Conservation (phyloP, 2,797 vertebrate genomes). For the Gambelia wislizenii region DNA sequence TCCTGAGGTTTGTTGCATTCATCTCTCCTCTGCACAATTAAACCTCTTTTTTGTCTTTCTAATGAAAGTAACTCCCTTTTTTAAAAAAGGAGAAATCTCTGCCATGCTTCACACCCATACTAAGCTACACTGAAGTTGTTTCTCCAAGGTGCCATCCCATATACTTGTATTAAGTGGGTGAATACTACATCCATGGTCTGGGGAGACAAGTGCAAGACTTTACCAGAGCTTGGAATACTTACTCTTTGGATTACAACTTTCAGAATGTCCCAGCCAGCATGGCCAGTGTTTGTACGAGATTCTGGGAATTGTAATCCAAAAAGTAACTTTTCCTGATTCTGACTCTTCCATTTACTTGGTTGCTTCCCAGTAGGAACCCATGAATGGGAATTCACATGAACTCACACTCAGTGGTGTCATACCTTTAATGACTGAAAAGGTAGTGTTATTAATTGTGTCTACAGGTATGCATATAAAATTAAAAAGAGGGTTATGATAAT, state of each 20-base stretch:
- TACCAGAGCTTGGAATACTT: too few species aligned
- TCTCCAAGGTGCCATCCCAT: not conserved
- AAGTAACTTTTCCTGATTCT: too few species aligned
- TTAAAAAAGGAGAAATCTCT: not conserved
- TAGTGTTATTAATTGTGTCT: not conserved
- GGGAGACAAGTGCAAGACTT: not conserved
- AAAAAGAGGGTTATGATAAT: not conserved
- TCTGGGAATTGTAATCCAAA: too few species aligned
- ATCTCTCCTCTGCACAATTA: not conserved
- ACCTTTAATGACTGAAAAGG: not conserved
- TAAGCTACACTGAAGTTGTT: too few species aligned
- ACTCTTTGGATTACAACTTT: too few species aligned
- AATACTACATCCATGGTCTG: not conserved
- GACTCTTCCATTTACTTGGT: not conserved
- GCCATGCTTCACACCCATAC: not conserved
- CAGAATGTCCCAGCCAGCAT: too few species aligned
- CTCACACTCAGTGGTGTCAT: not conserved
- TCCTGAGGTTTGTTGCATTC: not conserved
- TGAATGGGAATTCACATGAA: not conserved
- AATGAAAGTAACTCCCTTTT: rapidly evolving
- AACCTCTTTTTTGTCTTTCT: not conserved
- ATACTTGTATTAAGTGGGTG: not conserved
- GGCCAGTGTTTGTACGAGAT: too few species aligned
- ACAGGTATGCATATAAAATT: not conserved
- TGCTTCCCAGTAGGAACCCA: not conserved